A percentile compares a stretch with the other conserved stretches of the same genome.
phyloP scores from a whole-genome alignment of 2,888 invertebrate genomes.

The Melanargia galathea region DNA sequence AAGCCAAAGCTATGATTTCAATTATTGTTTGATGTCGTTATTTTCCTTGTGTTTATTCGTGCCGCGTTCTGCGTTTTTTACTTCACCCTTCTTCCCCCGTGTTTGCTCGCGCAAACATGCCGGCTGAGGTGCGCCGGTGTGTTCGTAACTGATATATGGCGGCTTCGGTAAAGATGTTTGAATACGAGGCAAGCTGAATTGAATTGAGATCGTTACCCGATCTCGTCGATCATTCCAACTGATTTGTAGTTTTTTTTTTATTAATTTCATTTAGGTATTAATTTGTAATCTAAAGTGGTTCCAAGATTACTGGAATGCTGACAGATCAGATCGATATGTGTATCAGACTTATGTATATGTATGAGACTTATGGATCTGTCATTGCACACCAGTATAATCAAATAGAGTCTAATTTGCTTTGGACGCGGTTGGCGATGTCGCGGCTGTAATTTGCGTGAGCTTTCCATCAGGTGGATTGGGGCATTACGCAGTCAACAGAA shows the following conservation, averaged over 20 bases:
- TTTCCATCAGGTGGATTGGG: too few relatives aligned
- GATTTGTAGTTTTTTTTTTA: background rate
- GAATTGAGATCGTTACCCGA: conserved; percentile 40
- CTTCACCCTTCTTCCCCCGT: conserved; percentile 68
- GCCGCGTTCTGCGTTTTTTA: conserved; percentile 69
- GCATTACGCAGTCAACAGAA: too few relatives aligned
- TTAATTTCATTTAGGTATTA: too few relatives aligned
- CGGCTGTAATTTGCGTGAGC: too few relatives aligned
- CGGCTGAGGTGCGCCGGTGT: conserved; percentile 59
- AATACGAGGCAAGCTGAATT: conserved; percentile 61
- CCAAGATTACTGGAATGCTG: too few relatives aligned
- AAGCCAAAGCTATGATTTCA: conserved; percentile 73
- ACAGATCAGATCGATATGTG: too few relatives aligned
- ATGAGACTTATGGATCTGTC: too few relatives aligned
- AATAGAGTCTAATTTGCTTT: too few relatives aligned
- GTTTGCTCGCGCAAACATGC: conserved; percentile 68
- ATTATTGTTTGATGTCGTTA: conserved; percentile 80
- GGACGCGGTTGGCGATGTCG: too few relatives aligned
- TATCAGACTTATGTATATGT: too few relatives aligned
- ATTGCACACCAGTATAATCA: too few relatives aligned
- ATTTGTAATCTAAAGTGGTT: too few relatives aligned
- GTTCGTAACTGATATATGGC: conserved; percentile 76
- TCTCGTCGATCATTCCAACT: background rate
- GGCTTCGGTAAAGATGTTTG: conserved; percentile 66
- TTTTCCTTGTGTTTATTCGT: conserved; percentile 78